A percentile compares a stretch with the other conserved stretches of the same genome.
These are phyloP conservation scores for Enchytraeus crypticus DNA, from an alignment of 2,888 invertebrate species.

Conservation along the genomic window DNA sequence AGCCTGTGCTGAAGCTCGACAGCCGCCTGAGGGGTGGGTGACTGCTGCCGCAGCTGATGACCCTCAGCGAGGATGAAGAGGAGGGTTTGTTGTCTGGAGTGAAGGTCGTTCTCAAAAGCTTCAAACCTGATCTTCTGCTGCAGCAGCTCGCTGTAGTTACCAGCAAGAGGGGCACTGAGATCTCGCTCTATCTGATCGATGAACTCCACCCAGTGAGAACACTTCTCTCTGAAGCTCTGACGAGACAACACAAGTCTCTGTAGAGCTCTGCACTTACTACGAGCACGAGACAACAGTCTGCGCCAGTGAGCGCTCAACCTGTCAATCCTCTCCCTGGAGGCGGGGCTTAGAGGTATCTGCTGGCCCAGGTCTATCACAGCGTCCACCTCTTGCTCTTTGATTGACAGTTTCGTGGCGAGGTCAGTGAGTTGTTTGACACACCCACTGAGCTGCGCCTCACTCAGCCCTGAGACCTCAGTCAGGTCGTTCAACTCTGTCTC, in stretches of 20 bases:
- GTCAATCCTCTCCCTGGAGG: conserved; percentile 30
- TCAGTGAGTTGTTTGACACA: conserved; percentile 35
- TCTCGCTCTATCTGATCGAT: conserved; percentile 40
- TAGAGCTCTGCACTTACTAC: conserved; percentile 33
- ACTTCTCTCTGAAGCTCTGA: conserved; percentile 43
- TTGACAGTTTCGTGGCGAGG: conserved; percentile 17
- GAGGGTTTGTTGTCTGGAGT: conserved; percentile 41
- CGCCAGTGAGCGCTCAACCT: conserved; percentile 42
- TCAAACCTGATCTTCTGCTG: conserved; percentile 40
- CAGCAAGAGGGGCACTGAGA: conserved; percentile 36
- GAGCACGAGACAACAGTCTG: conserved; percentile 29
- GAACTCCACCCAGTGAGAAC: conserved; percentile 43
- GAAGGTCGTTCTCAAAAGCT: conserved; percentile 41
- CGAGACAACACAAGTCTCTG: conserved; percentile 37
- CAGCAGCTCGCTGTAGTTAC: conserved; percentile 36
- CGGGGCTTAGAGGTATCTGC: conserved; percentile 35
- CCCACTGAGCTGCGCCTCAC: conserved; percentile 34
- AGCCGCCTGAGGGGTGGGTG: conserved; percentile 20
- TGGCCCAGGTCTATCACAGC: conserved; percentile 41
- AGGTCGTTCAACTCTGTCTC: conserved; percentile 30
- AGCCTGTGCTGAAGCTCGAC: conserved; percentile 41
- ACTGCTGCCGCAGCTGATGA: conserved; percentile 27
- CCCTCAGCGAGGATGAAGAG: conserved; percentile 44
- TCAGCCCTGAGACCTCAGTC: conserved; percentile 32
- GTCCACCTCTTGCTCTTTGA: conserved; percentile 34